Percentiles rank a stretch among this genome's conserved stretches.
Evolutionary conservation across 2,888 invertebrate species (phyloP).

Genomic region (Macropis europaea): DNA sequence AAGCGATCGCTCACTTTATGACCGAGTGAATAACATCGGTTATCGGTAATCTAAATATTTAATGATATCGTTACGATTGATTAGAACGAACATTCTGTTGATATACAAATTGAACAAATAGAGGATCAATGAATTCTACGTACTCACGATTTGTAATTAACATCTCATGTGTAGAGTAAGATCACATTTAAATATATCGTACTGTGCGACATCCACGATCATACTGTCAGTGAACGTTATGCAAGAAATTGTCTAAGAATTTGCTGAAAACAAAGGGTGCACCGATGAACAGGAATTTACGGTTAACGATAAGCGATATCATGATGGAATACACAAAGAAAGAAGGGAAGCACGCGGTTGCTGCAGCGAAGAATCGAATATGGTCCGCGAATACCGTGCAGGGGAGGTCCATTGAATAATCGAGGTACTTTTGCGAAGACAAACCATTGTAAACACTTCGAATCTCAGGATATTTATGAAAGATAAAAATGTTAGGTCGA

Average conservation of each 20-base stretch:
- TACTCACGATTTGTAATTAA: background rate
- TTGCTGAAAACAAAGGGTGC: background rate
- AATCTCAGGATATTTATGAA: conserved; percentile 55
- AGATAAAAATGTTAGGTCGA: conserved; percentile 12
- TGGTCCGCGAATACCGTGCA: background rate
- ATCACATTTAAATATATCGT: conserved; percentile 5
- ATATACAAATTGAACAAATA: background rate
- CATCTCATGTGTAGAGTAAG: background rate
- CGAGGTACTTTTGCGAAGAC: background rate
- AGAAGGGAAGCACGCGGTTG: conserved; percentile 40
- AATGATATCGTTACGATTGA: background rate
- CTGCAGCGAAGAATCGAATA: conserved; percentile 34
- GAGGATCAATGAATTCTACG: background rate
- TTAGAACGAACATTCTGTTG: background rate
- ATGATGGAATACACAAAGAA: conserved; percentile 54
- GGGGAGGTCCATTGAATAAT: conserved; percentile 2
- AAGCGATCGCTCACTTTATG: background rate
- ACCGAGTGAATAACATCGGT: background rate
- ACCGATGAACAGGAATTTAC: conserved; percentile 19
- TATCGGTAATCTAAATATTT: background rate
- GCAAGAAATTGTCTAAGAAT: too few species aligned
- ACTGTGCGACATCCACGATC: background rate
- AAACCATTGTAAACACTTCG: conserved; percentile 44
- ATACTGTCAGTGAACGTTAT: background rate
- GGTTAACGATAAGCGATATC: conserved; percentile 23